Conservation (phyloP, 1,140 invertebrate species). For the Diachasma alloeum region DNA sequence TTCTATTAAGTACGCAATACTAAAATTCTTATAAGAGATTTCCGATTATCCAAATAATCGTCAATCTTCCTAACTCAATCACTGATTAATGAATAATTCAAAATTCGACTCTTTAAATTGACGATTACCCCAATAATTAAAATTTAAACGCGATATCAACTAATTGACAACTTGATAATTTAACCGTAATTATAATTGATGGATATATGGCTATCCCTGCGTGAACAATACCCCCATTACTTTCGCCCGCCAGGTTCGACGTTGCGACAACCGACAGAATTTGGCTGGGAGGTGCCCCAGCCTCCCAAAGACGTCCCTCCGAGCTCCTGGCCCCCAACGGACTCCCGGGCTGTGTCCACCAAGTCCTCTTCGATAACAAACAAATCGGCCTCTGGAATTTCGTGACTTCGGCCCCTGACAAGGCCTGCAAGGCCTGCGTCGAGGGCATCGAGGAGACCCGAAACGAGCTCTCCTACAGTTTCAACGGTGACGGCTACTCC, state of each 20-base stretch:
- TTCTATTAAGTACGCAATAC: too few species aligned
- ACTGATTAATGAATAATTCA: too few species aligned
- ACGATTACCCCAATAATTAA: too few species aligned
- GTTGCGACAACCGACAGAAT: conserved; percentile 64
- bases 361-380: conserved; percentile 78
- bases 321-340: conserved; percentile 64
- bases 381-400: conserved; percentile 92
- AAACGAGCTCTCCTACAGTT: conserved; percentile 70
- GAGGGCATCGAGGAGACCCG: conserved; percentile 70
- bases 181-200: too few species aligned
- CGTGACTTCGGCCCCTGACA: conserved; percentile 66
- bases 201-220: too few species aligned
- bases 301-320: conserved; percentile 61
- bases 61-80: too few species aligned
- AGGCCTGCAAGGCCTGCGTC: conserved; percentile 78
- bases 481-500: conserved; percentile 83
- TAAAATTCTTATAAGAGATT: too few species aligned
- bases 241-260: conserved; percentile 67
- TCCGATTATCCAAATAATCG: too few species aligned
- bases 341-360: conserved; percentile 80
- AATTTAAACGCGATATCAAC: too few species aligned
- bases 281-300: conserved; percentile 69
- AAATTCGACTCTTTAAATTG: too few species aligned
- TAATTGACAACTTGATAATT: too few species aligned
- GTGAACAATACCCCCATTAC: too few species aligned